These are phyloP conservation scores for Sebastes aleutianus DNA, from an alignment of 2,797 vertebrate species.

Conservation along the genomic window DNA sequence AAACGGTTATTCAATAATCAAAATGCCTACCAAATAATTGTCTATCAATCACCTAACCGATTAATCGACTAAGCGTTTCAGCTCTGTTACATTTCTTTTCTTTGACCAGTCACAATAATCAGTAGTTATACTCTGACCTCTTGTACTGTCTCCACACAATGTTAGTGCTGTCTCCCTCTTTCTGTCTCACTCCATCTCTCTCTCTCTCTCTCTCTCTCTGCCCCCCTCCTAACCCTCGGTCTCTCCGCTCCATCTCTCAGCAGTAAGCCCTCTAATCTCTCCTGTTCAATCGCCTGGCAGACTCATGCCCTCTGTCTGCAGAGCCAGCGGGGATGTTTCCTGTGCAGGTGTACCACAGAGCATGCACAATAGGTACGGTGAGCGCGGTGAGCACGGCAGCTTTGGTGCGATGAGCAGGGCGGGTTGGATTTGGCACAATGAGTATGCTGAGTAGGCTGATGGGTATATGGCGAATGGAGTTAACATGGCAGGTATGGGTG, in stretches of 20 bases:
- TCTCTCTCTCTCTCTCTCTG: background rate
- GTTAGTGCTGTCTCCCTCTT: conserved; percentile 12
- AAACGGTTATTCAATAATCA: background rate
- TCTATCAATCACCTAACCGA: background rate
- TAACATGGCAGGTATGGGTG: background rate
- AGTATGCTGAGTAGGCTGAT: background rate
- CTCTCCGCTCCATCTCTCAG: conserved; percentile 63
- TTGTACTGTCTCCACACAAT: background rate
- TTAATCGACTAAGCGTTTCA: background rate
- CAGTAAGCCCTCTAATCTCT: conserved; percentile 81
- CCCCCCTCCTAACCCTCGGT: conserved; percentile 21
- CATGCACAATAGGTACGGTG: conserved; percentile 55
- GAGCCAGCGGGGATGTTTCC: conserved; percentile 79
- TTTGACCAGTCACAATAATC: background rate
- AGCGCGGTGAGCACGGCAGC: conserved; percentile 48
- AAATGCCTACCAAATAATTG: background rate
- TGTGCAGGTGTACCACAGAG: conserved; percentile 82
- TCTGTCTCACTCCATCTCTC: conserved; percentile 15
- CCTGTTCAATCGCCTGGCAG: conserved; percentile 76
- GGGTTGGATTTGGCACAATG: conserved; percentile 11
- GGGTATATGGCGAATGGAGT: background rate
- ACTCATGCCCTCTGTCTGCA: conserved; percentile 84
- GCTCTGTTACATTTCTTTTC: background rate
- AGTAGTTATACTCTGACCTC: background rate
- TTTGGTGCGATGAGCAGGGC: conserved; percentile 31